Conservation (phyloP, 2,797 vertebrate species). For the Alosa sapidissima region DNA sequence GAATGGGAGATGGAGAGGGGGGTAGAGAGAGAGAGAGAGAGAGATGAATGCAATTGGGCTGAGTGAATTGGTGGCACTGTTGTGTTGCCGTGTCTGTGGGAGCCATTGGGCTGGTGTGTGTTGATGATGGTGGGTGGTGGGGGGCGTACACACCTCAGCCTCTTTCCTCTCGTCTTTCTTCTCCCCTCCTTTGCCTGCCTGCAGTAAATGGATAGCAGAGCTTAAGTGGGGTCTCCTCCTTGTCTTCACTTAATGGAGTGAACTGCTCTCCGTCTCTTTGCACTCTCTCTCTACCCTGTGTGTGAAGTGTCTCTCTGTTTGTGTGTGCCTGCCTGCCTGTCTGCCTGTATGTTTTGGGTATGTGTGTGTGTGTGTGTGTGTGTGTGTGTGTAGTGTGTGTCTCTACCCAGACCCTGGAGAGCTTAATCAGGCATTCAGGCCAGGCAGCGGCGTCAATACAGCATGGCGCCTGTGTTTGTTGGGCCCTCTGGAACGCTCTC, state of each 20-base stretch:
- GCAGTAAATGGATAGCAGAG: slow-evolving; percentile 78
- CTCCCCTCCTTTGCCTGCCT: slow-evolving; percentile 31
- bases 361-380: slow-evolving; percentile 43
- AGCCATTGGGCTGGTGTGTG: slow-evolving; percentile 11
- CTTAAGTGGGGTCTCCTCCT: slow-evolving; percentile 80
- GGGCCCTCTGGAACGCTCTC: slow-evolving; percentile 76
- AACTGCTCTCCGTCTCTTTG: slow-evolving; percentile 59
- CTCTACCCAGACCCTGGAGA: slow-evolving; percentile 82
- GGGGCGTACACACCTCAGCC: neutral
- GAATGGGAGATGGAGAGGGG: neutral
- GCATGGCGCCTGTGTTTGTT: slow-evolving; percentile 91
- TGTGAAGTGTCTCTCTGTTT: slow-evolving; percentile 22
- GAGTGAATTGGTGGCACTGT: neutral
- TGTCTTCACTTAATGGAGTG: slow-evolving; percentile 81
- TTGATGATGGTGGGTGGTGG: slow-evolving; percentile 7
- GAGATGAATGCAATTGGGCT: slow-evolving; percentile 7
- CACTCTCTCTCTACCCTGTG: neutral
- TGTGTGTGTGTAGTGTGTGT: slow-evolving; percentile 39
- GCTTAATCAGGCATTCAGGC: slow-evolving; percentile 97
- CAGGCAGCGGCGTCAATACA: slow-evolving; percentile 87
- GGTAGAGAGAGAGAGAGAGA: neutral
- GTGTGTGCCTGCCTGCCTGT: slow-evolving; percentile 46
- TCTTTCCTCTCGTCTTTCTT: slow-evolving; percentile 64
- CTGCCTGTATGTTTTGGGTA: too few relatives aligned
- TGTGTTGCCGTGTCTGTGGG: neutral